Evolutionary conservation across 2,113 vertebrate species (phyloP), one percentile per base, ranked within the genome.

Genomic region (Notarius lentiginosus): DNA sequence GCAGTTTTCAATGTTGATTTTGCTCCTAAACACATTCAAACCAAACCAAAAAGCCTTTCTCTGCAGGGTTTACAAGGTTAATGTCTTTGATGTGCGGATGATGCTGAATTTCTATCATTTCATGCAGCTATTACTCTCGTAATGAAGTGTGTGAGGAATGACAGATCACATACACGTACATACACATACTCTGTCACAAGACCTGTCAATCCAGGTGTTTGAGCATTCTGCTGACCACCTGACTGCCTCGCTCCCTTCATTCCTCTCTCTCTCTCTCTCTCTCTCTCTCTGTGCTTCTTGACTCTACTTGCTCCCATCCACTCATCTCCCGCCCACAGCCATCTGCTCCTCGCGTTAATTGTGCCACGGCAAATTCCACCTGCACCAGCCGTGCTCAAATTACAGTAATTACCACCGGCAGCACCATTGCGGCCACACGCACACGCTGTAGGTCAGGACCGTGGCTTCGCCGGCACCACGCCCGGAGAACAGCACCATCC

Each of bases 271-370:
- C 73, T 30, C 73, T 30, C 30, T 17, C 79, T n/a, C 68, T 47
- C 76, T 47, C 66, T 58, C 49, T 80, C 41, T 41, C 41, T 41
- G 41, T 41, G 41, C 53, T 77, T 55, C 76, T 47, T 63, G 72
- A 80, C 86, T 89, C 81, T 85, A 80, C 88, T 92, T 91, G 80
- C 81, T 91, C 89, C 92, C 90, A 88, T 41, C 90, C 91, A 89
- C 88, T 82, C 89, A 81, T 90, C 92, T 93, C 90, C 91, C 93
- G 88, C 94, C 94, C 94, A 94, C 94, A 89, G 88, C 95, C 95
- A 96, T 96, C 94, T 96, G 95, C 93, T 95, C 91, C 80, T 18
- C 92, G 92, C 92, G 93, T 94, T 95, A 95, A 95, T 95, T 95
- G 94, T 92, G 92, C 94, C 93, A 91, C 92, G 91, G 93, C 93